Base-by-base conservation (phyloP, 2,888 invertebrate genomes). In the Anoncus sp. region DNA sequence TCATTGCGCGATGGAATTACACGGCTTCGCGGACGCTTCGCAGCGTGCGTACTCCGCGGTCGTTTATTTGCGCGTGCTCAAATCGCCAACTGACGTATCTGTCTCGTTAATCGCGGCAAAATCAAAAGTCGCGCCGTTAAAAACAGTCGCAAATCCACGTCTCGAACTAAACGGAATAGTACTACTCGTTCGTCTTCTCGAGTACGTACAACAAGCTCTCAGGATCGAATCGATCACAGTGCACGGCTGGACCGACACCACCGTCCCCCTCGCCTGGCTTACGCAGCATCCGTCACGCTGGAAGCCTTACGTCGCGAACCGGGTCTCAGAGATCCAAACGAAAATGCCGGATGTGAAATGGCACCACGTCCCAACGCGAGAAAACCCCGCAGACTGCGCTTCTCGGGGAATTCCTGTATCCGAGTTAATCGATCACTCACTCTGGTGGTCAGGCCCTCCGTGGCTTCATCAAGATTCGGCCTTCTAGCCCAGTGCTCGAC, bases 301-400 rank as follows among this genome's bases (percentile, higher is more conserved):
- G n/a, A n/a, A n/a, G n/a, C n/a, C n/a, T n/a, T n/a, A n/a, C n/a
- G n/a, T n/a, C n/a, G n/a, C n/a, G n/a, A 87, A 89, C 72, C 71
- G 87, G 38, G 85, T 88, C 3, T 79, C 82, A 1, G 69, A 84
- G 65, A 87, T 89, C 20, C 85, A 87, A 70, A 80, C 82, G 24
- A 35, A 77, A n/a, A 75, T 83, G 12, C 79, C 83, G 6, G 24
- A 63, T 6, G 38, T 57, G 5, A 65, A 59, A 22, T 89, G 88
- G 87, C 60, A 65, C 38, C 84, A 88, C 63, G 84, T 88, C 0
- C 43, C 76, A 14, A 81, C 84, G 7, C 59, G 74, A 20, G 62
- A 81, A 3, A 89, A 89, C 65, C 86, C 87, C 0, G 86, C 87
- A n/a, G 87, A 88, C 65, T 82, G 85, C 16, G 79, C 86, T 1